Percentiles rank a stretch among this genome's conserved stretches.
Evolutionary conservation across 1,140 invertebrate genomes (phyloP).

Genomic region (Cydia splendana): DNA sequence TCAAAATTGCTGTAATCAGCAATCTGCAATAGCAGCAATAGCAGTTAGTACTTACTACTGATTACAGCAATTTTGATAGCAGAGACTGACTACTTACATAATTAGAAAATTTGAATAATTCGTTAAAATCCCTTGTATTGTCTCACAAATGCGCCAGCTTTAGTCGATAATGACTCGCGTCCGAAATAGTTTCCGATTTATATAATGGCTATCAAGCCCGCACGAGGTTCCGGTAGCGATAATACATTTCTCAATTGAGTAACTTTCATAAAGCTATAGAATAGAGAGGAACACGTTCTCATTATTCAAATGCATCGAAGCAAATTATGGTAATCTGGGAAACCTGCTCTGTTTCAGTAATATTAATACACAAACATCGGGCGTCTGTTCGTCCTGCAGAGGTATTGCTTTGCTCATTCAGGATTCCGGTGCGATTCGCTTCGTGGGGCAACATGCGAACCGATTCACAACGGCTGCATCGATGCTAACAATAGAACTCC

Average conservation of each 20-base stretch:
- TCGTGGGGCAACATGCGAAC: constrained; percentile 8
- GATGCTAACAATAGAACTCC: constrained; percentile 14
- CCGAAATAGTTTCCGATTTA: not conserved
- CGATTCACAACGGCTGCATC: constrained; percentile 4
- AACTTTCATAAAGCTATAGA: constrained; percentile 53
- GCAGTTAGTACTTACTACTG: too few relatives aligned
- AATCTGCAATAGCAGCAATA: too few relatives aligned
- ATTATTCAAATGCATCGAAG: constrained; percentile 79
- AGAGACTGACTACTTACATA: too few relatives aligned
- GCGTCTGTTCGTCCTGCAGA: constrained; percentile 41
- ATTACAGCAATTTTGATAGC: too few relatives aligned
- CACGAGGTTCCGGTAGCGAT: constrained; percentile 25
- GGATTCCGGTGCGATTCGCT: constrained; percentile 33
- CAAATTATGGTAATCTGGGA: constrained; percentile 79
- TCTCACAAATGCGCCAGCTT: not conserved
- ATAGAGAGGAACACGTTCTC: constrained; percentile 67
- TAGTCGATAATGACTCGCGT: not conserved
- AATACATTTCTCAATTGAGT: constrained; percentile 58
- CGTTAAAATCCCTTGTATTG: not conserved
- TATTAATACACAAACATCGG: constrained; percentile 74
- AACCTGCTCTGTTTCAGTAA: constrained; percentile 77
- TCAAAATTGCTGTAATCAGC: too few relatives aligned
- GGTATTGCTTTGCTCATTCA: constrained; percentile 45
- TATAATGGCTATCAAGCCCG: not conserved
- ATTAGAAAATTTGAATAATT: not conserved